Conservation (phyloP, 2,113 vertebrate species). For the Xiphophorus couchianus region DNA sequence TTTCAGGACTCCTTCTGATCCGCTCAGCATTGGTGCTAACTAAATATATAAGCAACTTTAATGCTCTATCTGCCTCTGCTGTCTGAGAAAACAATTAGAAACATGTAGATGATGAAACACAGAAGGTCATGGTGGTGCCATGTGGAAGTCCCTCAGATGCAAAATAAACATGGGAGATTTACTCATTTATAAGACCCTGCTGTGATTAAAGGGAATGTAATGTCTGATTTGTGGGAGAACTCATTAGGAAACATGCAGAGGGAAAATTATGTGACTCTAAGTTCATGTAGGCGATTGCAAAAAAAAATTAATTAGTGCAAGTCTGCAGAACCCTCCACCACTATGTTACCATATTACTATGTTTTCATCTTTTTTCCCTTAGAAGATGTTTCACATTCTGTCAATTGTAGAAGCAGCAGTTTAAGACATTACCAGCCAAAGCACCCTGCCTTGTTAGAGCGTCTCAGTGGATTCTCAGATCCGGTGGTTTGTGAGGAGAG, state of each 20-base stretch:
- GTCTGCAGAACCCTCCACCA: background rate
- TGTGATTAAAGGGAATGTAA: conserved; percentile 16
- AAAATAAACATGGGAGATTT: conserved; percentile 14
- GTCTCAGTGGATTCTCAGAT: background rate
- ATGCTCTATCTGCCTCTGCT: conserved; percentile 2
- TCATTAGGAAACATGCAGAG: background rate
- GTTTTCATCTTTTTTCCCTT: background rate
- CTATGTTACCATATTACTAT: background rate
- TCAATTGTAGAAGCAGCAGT: background rate
- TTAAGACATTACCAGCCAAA: background rate
- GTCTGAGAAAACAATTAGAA: conserved; percentile 18
- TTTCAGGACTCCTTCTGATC: conserved; percentile 11
- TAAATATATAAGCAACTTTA: conserved; percentile 18
- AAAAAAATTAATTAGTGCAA: background rate
- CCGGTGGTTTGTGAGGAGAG: background rate
- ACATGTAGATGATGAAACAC: background rate
- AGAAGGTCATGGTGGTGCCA: conserved; percentile 17
- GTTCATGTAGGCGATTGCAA: background rate
- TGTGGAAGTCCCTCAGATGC: background rate
- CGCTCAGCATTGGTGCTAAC: conserved; percentile 18
- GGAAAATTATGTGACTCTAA: background rate
- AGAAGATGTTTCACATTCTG: background rate
- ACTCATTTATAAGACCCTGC: conserved; percentile 14
- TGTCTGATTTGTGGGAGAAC: conserved; percentile 2
- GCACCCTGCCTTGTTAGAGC: background rate